A percentile compares a stretch with the other conserved stretches of the same genome.
Evolutionary conservation across 2,888 invertebrate species (phyloP).

Genomic region (Lycaena phlaeas): DNA sequence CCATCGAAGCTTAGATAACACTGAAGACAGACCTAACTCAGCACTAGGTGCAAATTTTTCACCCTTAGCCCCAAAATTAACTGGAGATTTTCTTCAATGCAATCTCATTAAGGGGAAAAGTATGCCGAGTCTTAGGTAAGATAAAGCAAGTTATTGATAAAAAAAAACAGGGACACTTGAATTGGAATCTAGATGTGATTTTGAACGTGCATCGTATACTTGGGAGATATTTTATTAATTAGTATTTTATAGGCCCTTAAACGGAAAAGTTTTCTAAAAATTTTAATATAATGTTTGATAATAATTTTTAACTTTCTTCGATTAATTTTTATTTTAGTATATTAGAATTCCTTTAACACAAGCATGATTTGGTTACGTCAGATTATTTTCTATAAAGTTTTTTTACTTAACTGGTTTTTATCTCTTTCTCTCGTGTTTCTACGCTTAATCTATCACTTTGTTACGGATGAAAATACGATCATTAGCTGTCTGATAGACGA

Average conservation of each 20-base stretch:
- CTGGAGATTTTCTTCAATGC: constrained; percentile 64
- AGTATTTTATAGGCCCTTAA: not conserved
- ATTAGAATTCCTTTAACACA: not conserved
- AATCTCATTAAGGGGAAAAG: constrained; percentile 95
- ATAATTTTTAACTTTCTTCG: not conserved
- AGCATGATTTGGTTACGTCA: constrained; percentile 46
- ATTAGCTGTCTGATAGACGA: constrained; percentile 90
- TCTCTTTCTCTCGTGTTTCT: constrained; percentile 64
- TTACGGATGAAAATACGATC: constrained; percentile 48
- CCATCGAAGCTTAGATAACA: constrained; percentile 86
- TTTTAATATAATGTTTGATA: not conserved
- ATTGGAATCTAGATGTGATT: constrained; percentile 2
- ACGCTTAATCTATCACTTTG: constrained; percentile 59
- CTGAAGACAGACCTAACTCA: constrained; percentile 82
- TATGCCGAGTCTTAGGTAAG: constrained; percentile 95
- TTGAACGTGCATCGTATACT: not conserved
- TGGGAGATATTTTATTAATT: not conserved
- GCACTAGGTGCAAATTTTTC: constrained; percentile 78
- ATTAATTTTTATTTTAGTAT: constrained; percentile 11
- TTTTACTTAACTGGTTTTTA: constrained; percentile 55
- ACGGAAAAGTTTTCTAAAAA: not conserved
- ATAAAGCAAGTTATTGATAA: too few relatives aligned
- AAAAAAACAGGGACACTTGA: not conserved
- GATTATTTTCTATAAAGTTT: constrained; percentile 24
- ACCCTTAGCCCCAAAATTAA: constrained; percentile 65